Percentiles rank a stretch among this genome's conserved stretches.
Conservation (phyloP, 2,888 invertebrate genomes). For the Philopedon plagiatum region DNA sequence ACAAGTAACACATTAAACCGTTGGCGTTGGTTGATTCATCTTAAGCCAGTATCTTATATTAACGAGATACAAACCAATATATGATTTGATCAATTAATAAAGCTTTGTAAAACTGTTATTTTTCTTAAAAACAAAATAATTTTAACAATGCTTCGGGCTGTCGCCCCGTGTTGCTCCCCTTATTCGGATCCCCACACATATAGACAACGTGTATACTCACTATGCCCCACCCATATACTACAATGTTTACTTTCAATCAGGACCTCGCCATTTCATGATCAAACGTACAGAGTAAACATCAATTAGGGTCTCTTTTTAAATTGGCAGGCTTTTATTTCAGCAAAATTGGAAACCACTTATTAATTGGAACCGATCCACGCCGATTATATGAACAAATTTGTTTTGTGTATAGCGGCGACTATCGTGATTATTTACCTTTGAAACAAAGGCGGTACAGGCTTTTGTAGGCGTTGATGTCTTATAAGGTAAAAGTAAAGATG, state of each 20-base stretch:
- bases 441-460: neutral
- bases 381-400: neutral
- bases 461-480: no score
- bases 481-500: no score
- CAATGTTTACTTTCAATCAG: constrained; percentile 17
- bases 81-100: no score
- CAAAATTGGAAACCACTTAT: constrained; percentile 10
- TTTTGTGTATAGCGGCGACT: neutral
- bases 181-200: neutral
- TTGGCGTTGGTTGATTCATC: no score
- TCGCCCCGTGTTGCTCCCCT: no score
- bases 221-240: neutral
- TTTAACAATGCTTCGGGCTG: no score
- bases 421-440: neutral
- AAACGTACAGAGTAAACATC: constrained; percentile 7
- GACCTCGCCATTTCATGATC: constrained; percentile 11
- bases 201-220: neutral
- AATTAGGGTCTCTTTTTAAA: constrained; percentile 5
- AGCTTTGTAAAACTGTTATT: no score
- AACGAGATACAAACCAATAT: no score
- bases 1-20: no score
- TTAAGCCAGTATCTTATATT: no score
- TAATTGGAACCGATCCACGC: neutral
- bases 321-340: constrained; percentile 10
- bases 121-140: no score